Conservation (phyloP, 2,797 vertebrate genomes). For the Pygocentrus nattereri region DNA sequence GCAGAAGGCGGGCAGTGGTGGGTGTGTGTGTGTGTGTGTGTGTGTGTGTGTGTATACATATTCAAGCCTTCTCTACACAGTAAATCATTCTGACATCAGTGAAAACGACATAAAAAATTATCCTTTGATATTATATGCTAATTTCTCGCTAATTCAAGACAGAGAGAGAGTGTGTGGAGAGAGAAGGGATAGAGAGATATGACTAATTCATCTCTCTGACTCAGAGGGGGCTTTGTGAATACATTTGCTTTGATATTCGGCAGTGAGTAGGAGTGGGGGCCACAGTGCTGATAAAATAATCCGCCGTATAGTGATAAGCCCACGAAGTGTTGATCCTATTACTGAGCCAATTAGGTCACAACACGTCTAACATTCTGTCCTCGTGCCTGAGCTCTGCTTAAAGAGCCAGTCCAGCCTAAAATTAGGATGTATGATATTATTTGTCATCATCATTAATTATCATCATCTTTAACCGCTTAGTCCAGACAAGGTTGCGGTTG, state of each 20-base stretch:
- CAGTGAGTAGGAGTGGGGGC: conserved; percentile 27
- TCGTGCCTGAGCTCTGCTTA: conserved; percentile 12
- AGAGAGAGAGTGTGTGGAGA: conserved; percentile 22
- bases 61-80: conserved; percentile 33
- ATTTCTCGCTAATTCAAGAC: conserved; percentile 48
- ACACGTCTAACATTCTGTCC: conserved; percentile 10
- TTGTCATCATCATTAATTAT: no score
- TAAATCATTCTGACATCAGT: conserved; percentile 41
- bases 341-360: conserved; percentile 30
- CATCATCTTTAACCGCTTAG: no score
- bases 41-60: conserved; percentile 25
- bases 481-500: no score
- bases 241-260: conserved; percentile 41
- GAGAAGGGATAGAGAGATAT: conserved; percentile 19
- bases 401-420: not conserved
- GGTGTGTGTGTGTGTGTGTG: conserved; percentile 16
- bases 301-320: conserved; percentile 1
- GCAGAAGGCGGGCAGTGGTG: conserved; percentile 19
- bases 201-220: conserved; percentile 44
- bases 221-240: conserved; percentile 25
- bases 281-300: conserved; percentile 38
- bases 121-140: conserved; percentile 44
- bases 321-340: conserved; percentile 14
- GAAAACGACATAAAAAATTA: conserved; percentile 44
- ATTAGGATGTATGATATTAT: no score